Evolutionary conservation across 1,140 invertebrate genomes (phyloP).

Genomic region (Drosophila azteca): DNA sequence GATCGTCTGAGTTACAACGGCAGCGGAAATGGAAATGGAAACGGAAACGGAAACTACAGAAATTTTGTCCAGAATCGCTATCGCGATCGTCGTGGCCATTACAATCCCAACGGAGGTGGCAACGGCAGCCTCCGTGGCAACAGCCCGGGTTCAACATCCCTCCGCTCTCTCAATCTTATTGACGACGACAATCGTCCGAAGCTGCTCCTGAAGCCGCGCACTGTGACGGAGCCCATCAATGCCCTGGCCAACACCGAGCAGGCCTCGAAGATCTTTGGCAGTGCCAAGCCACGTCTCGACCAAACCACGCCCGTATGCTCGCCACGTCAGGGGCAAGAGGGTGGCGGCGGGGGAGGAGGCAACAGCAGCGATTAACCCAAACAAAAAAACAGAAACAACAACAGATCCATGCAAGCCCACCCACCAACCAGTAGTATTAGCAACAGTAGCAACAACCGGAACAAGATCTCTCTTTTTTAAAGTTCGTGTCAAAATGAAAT

Average conservation of each 20-base stretch:
- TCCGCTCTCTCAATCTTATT: neutral
- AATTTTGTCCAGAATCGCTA: conserved; percentile 73
- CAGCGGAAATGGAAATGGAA: conserved; percentile 17
- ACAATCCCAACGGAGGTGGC: conserved; percentile 57
- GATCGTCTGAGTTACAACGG: neutral
- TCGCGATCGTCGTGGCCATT: conserved; percentile 73
- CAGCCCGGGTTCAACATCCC: neutral
- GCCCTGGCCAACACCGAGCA: conserved; percentile 91
- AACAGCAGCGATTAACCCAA: neutral
- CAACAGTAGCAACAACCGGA: neutral
- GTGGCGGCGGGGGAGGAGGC: neutral
- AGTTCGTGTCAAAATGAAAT: no score
- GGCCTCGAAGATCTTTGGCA: conserved; percentile 92
- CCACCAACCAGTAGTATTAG: neutral
- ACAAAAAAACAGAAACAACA: neutral
- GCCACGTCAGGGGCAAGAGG: conserved; percentile 14
- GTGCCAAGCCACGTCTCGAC: conserved; percentile 91
- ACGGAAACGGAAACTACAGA: conserved; percentile 39
- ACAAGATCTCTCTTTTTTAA: neutral
- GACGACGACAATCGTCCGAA: conserved; percentile 90
- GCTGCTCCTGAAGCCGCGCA: conserved; percentile 91
- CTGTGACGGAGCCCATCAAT: conserved; percentile 92
- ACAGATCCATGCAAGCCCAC: neutral
- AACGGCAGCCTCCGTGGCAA: neutral
- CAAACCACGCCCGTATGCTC: conserved; percentile 32